A percentile compares a stretch with the other conserved stretches of the same genome.
Conservation (phyloP, 1,140 invertebrate genomes). For the Drosophila melanica region DNA sequence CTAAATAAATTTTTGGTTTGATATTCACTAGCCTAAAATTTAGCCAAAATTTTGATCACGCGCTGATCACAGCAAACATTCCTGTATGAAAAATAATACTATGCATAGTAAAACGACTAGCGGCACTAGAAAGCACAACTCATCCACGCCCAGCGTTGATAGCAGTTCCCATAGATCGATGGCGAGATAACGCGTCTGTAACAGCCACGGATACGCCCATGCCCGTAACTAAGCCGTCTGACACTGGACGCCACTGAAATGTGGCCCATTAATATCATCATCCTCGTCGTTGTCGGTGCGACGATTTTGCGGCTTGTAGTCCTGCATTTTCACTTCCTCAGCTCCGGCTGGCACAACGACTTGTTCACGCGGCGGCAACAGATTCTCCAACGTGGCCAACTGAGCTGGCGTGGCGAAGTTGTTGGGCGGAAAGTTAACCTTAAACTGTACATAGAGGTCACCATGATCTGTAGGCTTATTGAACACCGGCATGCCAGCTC, state of each 20-base stretch:
- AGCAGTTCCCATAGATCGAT: slow-evolving; percentile 56
- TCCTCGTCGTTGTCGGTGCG: slow-evolving; percentile 64
- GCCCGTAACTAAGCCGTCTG: slow-evolving; percentile 74
- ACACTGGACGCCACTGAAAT: slow-evolving; percentile 75
- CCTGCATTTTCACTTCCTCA: slow-evolving; percentile 92
- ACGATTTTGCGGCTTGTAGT: slow-evolving; percentile 87
- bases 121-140: slow-evolving; percentile 71
- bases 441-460: slow-evolving; percentile 94
- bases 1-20: slow-evolving; percentile 22
- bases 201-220: slow-evolving; percentile 61
- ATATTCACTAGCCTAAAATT: slow-evolving; percentile 5
- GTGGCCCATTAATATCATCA: slow-evolving; percentile 60
- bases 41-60: slow-evolving; percentile 58
- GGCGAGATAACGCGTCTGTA: slow-evolving; percentile 58
- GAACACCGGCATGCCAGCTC: slow-evolving; percentile 96
- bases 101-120: slow-evolving; percentile 71
- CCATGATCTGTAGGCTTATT: slow-evolving; percentile 93
- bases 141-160: slow-evolving; percentile 56
- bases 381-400: slow-evolving; percentile 88
- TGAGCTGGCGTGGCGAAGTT: slow-evolving; percentile 90
- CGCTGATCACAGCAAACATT: slow-evolving; percentile 72
- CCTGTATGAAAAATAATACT: slow-evolving; percentile 76
- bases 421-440: slow-evolving; percentile 92
- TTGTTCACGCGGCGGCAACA: slow-evolving; percentile 88
- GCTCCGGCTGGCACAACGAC: slow-evolving; percentile 90